A percentile compares a stretch with the other conserved stretches of the same genome.
phyloP scores from a whole-genome alignment of 2,113 vertebrate genomes.

The Elanoides forficatus region DNA sequence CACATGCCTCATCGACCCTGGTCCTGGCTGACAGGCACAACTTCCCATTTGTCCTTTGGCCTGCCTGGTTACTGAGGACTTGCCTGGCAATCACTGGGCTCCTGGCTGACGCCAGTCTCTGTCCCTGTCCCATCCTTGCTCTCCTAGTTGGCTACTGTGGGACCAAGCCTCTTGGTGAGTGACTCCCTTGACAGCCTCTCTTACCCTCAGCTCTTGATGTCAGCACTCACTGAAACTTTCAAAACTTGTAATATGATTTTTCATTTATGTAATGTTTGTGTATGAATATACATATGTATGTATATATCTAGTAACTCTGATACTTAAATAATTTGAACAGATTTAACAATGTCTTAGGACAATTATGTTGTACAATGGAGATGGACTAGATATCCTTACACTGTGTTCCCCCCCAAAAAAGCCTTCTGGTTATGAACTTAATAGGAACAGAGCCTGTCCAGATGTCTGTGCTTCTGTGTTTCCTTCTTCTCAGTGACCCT shows the following conservation, averaged over 20 bases:
- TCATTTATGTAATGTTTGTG: neutral
- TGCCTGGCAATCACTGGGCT: neutral
- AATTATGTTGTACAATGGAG: neutral
- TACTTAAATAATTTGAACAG: neutral
- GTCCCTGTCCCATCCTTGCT: neutral
- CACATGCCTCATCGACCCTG: too few relatives aligned
- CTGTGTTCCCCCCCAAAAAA: neutral
- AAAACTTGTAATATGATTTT: neutral
- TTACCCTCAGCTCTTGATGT: neutral
- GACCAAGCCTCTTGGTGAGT: neutral
- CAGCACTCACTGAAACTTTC: neutral
- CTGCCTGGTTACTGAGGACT: neutral
- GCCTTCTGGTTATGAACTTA: neutral
- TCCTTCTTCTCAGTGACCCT: neutral
- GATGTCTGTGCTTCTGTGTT: neutral
- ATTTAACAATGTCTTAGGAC: neutral
- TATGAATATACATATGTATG: too few relatives aligned
- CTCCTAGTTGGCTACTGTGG: too few relatives aligned
- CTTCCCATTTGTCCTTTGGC: neutral
- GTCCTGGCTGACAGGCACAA: neutral
- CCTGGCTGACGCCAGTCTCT: neutral
- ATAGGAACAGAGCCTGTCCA: neutral
- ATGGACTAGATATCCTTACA: neutral
- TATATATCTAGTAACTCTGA: neutral
- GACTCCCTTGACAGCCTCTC: neutral